A percentile compares a stretch with the other conserved stretches of the same genome.
phyloP scores from a whole-genome alignment of 1,140 invertebrate species.

The Odontomachus brunneus region DNA sequence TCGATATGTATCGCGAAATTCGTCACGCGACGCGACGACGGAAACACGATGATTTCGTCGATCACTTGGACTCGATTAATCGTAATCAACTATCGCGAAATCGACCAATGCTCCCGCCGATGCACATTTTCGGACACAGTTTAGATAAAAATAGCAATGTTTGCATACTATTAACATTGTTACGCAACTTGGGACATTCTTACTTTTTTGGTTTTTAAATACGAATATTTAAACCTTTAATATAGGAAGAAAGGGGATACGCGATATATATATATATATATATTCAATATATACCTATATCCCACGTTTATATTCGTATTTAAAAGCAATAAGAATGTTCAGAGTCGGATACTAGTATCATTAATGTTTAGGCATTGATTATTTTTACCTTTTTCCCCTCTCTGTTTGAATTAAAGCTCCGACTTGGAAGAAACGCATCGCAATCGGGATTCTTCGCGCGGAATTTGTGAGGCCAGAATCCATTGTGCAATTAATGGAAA shows the following conservation, averaged over 20 bases:
- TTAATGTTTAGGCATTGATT: too few species aligned
- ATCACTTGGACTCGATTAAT: neutral
- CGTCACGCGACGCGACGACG: constrained; percentile 28
- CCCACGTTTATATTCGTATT: too few species aligned
- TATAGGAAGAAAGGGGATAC: too few species aligned
- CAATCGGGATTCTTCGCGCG: neutral
- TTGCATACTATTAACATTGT: too few species aligned
- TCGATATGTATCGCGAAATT: constrained; percentile 45
- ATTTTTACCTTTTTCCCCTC: neutral
- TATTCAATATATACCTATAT: too few species aligned
- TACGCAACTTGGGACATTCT: too few species aligned
- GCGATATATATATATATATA: too few species aligned
- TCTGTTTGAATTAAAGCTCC: neutral
- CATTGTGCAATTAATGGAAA: neutral
- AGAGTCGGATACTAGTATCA: too few species aligned
- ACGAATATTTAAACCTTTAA: too few species aligned
- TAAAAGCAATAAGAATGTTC: too few species aligned
- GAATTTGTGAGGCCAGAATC: neutral
- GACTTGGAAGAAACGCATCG: neutral
- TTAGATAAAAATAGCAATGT: too few species aligned
- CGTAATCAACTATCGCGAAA: neutral
- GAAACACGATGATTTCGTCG: constrained; percentile 20
- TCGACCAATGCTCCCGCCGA: neutral
- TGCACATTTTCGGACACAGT: neutral
- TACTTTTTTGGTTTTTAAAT: too few species aligned